Evolutionary conservation across 2,888 invertebrate species (phyloP).

Genomic region (Metalampra italica): DNA sequence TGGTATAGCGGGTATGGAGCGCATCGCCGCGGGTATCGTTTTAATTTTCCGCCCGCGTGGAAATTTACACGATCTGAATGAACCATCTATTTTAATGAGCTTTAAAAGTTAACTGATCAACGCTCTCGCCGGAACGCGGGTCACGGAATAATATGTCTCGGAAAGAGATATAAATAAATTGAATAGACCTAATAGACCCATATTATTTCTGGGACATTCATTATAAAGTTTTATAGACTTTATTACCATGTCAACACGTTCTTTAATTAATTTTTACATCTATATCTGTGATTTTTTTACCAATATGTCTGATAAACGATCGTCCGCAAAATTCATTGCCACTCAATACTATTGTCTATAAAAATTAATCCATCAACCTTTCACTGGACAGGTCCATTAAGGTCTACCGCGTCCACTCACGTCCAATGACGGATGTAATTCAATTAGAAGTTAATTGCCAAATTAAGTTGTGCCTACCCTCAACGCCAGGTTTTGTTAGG

Average conservation of each 20-base stretch:
- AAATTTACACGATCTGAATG: conserved; percentile 71
- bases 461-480: conserved; percentile 60
- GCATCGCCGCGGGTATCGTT: conserved; percentile 66
- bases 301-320: not conserved
- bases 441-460: conserved; percentile 74
- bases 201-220: too few species aligned
- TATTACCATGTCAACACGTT: too few species aligned
- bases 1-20: conserved; percentile 15
- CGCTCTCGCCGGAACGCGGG: conserved; percentile 29
- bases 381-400: conserved; percentile 19
- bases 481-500: conserved; percentile 50
- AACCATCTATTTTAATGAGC: conserved; percentile 77
- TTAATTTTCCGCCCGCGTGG: conserved; percentile 74
- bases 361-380: conserved; percentile 7
- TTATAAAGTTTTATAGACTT: too few species aligned
- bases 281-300: too few species aligned
- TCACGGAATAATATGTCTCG: conserved; percentile 18
- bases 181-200: too few species aligned
- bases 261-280: too few species aligned
- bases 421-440: conserved; percentile 68
- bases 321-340: conserved; percentile 4
- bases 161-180: conserved; percentile 13
- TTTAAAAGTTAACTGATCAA: conserved; percentile 72
- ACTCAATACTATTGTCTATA: not conserved
- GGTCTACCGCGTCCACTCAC: conserved; percentile 29